Conservation (phyloP, 2,113 vertebrate genomes). For the Bubalus kerabau region DNA sequence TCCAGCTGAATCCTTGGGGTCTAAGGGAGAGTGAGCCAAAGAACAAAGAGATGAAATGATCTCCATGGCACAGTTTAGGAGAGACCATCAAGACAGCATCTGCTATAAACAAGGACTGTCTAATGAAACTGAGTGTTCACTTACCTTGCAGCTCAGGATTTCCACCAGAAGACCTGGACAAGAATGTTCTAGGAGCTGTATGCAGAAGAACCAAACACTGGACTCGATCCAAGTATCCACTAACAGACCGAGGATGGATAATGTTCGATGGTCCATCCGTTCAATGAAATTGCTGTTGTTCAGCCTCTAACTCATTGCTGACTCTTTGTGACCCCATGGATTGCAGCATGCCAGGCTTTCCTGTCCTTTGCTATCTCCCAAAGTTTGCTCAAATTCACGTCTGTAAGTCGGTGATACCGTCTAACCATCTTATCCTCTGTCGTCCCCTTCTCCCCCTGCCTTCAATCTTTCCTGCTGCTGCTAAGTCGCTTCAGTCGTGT, state of each 20-base stretch:
- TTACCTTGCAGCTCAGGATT: neutral
- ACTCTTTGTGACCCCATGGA: neutral
- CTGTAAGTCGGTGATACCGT: neutral
- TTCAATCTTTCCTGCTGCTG: neutral
- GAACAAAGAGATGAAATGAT: neutral
- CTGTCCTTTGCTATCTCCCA: neutral
- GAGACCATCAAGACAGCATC: neutral
- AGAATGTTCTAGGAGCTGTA: neutral
- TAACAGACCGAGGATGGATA: rapidly evolving
- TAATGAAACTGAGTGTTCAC: neutral
- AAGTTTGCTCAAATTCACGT: neutral
- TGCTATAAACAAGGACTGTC: rapidly evolving
- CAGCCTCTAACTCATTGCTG: neutral
- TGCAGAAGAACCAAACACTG: rapidly evolving
- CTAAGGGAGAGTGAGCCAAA: neutral
- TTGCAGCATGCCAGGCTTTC: neutral
- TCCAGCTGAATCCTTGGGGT: neutral
- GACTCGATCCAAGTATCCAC: rapidly evolving
- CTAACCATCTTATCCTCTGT: neutral
- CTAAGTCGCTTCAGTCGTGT: no score
- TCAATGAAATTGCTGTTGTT: rapidly evolving
- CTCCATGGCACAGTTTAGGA: neutral
- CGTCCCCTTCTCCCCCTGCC: neutral
- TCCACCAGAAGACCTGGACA: neutral
- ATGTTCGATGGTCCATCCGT: rapidly evolving